Evolutionary conservation across 2,113 vertebrate genomes (phyloP).

Genomic region (Corvus cornix): DNA sequence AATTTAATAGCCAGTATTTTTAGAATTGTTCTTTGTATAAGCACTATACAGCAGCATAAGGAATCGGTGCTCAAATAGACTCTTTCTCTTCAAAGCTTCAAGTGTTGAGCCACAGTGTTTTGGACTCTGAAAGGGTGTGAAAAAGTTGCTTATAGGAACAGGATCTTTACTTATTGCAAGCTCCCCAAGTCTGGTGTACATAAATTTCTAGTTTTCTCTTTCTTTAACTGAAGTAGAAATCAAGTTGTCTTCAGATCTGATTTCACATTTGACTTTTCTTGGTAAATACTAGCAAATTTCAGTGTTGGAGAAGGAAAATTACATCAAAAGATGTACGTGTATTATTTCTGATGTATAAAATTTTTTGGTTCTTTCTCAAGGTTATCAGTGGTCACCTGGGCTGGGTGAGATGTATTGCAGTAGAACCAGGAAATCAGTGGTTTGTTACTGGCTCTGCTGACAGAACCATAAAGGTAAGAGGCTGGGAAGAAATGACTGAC

Average conservation of each 20-base stretch:
- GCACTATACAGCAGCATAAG: neutral
- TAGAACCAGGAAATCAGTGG: conserved; percentile 98
- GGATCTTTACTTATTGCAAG: neutral
- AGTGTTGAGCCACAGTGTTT: neutral
- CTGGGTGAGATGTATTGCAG: conserved; percentile 96
- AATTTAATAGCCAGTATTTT: neutral
- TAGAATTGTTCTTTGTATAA: neutral
- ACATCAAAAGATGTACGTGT: neutral
- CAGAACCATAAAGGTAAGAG: conserved; percentile 93
- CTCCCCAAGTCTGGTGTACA: neutral
- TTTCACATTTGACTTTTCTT: neutral
- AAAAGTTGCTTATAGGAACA: neutral
- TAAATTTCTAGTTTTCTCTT: neutral
- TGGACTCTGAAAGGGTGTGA: accelerated
- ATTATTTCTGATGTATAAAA: neutral
- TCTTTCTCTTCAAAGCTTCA: neutral
- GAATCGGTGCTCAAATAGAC: neutral
- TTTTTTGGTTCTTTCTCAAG: conserved; percentile 61
- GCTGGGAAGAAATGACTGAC: neutral
- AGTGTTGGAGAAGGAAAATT: neutral
- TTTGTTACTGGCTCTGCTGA: conserved; percentile 98
- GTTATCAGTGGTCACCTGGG: conserved; percentile 98
- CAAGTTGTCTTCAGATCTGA: neutral
- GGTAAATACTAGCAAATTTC: neutral
- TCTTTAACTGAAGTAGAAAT: neutral